Base-by-base conservation (phyloP, 2,113 vertebrate species). In the Lamprologus callipterus region DNA sequence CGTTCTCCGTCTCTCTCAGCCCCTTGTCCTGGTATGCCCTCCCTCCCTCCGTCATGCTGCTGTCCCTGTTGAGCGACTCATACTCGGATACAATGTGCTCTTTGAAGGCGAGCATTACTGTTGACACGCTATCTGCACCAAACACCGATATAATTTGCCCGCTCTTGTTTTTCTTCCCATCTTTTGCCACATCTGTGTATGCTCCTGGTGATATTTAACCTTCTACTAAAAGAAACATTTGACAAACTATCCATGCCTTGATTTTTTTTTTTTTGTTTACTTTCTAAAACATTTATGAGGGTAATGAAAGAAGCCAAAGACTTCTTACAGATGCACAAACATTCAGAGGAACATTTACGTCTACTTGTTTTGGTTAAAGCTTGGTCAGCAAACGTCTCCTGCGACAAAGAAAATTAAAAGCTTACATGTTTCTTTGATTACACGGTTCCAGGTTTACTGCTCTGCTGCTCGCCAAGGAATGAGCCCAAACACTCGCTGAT, bases 21-120 rank as follows among this genome's bases (percentile, higher is more conserved):
- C 88, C 88, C 91, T 91, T 89, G 88, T 90, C 90, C 91, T 89
- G 90, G 91, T 65, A 87, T n/a, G 73, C 86, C 88, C 87, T 88
- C 85, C 88, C 89, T 89, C 89, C 85, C 87, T 84, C 87, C 90
- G 58, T 89, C 90, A 87, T 73, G 81, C 83, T 68, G 84, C 91
- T 87, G 84, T 94, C 89, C 90, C 86, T 70, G 85, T 85, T 86
- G 91, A 91, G 91, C 90, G 91, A 92, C 92, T 93, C 92, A 92
- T 91, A 87, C 88, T 84, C 51, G 80, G 93, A 94, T 86, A 96
- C 94, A 96, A 95, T 94, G 93, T 89, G 90, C 93, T 92, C 92
- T 91, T 92, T 89, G 89, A 93, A 94, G 91, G 92, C 93, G 80
- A 88, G 89, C 88, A 91, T 94, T 93, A 91, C 88, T 89, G 90